Evolutionary conservation across 2,797 vertebrate genomes (phyloP).

Genomic region (Arremon aurantiirostris): DNA sequence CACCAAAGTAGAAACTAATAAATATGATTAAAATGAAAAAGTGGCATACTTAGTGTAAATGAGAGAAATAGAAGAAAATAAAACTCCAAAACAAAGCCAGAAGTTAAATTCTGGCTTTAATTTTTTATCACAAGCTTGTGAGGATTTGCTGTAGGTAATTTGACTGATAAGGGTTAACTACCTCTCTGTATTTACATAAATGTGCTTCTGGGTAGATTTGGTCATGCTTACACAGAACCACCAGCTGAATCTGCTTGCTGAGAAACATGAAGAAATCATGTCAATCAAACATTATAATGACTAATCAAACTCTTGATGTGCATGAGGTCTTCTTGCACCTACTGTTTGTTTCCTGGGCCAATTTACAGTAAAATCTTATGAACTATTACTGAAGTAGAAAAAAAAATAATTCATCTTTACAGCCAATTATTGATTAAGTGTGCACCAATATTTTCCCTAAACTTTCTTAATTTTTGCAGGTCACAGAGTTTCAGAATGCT

Average conservation of each 20-base stretch:
- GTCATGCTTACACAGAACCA: background rate
- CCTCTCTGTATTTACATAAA: background rate
- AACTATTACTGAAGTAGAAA: background rate
- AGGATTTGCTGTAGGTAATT: background rate
- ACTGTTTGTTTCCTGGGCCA: background rate
- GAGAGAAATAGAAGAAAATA: background rate
- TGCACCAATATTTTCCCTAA: background rate
- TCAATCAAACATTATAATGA: background rate
- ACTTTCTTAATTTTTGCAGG: background rate
- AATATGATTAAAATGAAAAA: background rate
- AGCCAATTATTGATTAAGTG: background rate
- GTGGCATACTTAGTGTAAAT: background rate
- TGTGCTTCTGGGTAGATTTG: background rate
- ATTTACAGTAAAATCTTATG: background rate
- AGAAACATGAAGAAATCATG: background rate
- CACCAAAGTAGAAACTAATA: background rate
- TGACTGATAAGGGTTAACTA: background rate
- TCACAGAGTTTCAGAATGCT: background rate
- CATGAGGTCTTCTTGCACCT: background rate
- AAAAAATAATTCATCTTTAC: background rate
- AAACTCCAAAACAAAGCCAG: background rate
- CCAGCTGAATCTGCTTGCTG: background rate
- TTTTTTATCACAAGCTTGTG: background rate
- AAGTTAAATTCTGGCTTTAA: background rate
- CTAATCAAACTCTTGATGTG: background rate